Evolutionary conservation across 2,113 vertebrate species (phyloP).

Genomic region (Catharus bicknelli): DNA sequence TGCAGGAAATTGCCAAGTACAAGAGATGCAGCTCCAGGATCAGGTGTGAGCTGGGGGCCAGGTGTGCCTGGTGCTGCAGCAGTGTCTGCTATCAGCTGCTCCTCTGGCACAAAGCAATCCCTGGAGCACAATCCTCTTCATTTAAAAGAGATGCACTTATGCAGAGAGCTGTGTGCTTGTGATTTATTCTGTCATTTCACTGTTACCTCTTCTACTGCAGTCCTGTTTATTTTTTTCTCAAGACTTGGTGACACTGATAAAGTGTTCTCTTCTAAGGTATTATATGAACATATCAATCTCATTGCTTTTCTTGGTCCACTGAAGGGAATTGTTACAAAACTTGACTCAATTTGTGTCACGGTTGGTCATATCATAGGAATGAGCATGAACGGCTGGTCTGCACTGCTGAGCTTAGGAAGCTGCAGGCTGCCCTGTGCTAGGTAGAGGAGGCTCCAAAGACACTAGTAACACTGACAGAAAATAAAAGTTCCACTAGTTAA

Average conservation of each 20-base stretch:
- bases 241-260: neutral
- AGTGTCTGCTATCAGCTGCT: neutral
- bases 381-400: neutral
- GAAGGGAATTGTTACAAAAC: neutral
- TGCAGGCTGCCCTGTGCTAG: neutral
- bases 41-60: neutral
- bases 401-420: constrained; percentile 8
- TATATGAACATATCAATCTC: neutral
- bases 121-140: neutral
- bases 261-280: neutral
- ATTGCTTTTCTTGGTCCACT: neutral
- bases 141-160: neutral
- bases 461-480: neutral
- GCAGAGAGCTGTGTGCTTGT: neutral
- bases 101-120: neutral
- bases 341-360: neutral
- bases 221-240: neutral
- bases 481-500: neutral
- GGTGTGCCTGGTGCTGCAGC: neutral
- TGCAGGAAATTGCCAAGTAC: neutral
- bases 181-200: neutral
- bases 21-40: neutral
- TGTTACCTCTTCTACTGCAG: neutral
- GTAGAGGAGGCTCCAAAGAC: neutral
- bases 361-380: neutral